Percentiles rank a stretch among this genome's conserved stretches.
These are phyloP conservation scores for Aselliscus stoliczkanus DNA, from an alignment of 2,797 vertebrate genomes.

Conservation along the genomic window DNA sequence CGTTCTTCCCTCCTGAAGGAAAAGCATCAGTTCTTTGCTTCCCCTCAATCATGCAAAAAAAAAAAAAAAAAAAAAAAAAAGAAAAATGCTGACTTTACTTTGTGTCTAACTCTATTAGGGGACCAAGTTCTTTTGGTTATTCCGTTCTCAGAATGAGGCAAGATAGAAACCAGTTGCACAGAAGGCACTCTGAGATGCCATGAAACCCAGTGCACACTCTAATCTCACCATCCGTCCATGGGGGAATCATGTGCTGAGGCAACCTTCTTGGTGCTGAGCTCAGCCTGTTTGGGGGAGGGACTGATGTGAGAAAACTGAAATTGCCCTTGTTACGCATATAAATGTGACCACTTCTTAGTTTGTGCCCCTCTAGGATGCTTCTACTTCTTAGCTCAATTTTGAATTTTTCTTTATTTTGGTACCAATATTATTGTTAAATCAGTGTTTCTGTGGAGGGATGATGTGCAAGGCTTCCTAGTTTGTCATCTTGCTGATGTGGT, in stretches of 20 bases:
- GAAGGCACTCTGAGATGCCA: not conserved
- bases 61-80: not conserved
- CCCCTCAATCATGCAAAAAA: not conserved
- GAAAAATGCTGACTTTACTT: not conserved
- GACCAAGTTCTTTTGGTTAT: not conserved
- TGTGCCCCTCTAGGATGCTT: not conserved
- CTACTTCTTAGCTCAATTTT: not conserved
- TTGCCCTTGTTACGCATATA: not conserved
- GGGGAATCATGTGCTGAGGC: not conserved
- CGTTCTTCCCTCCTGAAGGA: not conserved
- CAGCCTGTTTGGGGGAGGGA: not conserved
- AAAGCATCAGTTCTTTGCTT: not conserved
- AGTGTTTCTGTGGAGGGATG: not conserved
- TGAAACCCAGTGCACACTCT: not conserved
- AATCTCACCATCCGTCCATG: not conserved
- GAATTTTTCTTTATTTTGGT: not conserved
- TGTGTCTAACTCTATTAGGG: not conserved
- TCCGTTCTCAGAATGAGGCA: not conserved
- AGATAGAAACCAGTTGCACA: not conserved
- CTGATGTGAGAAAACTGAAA: not conserved
- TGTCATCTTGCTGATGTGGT: not conserved
- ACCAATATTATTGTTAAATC: not conserved
- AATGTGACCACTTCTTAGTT: not conserved
- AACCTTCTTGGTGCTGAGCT: not conserved
- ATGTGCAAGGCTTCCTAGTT: not conserved